Percentiles rank a stretch among this genome's conserved stretches.
Evolutionary conservation across 2,888 invertebrate species (phyloP).

Genomic region (Polietes domitor): DNA sequence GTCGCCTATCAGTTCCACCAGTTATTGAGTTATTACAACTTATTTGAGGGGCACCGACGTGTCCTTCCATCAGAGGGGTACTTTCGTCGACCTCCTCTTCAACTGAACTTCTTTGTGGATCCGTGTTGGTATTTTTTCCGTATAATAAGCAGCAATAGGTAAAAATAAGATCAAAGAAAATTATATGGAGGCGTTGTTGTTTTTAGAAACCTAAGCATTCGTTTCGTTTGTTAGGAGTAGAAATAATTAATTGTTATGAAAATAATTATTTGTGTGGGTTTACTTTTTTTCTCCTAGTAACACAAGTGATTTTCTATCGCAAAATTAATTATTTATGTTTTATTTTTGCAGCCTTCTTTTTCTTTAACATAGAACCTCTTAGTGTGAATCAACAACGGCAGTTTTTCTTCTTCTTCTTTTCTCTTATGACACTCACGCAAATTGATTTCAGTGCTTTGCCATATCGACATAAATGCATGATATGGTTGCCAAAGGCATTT

Average conservation of each 20-base stretch:
- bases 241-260: background rate
- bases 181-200: conserved; percentile 55
- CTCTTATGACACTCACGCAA: background rate
- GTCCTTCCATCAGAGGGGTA: conserved; percentile 93
- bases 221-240: background rate
- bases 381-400: background rate
- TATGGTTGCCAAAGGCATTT: too few species aligned
- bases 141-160: conserved; percentile 14
- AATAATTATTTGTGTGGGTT: background rate
- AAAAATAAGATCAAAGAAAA: conserved; percentile 57
- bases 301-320: background rate
- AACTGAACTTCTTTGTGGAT: conserved; percentile 41
- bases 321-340: background rate
- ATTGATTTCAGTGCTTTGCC: background rate
- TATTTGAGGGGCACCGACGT: conserved; percentile 80
- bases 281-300: conserved; percentile 7
- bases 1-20: conserved; percentile 69
- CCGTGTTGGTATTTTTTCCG: conserved; percentile 58
- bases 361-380: background rate
- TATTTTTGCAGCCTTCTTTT: background rate
- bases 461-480: too few species aligned
- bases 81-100: conserved; percentile 82
- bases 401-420: background rate
- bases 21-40: conserved; percentile 67
- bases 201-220: conserved; percentile 8